These are phyloP conservation scores for Habrosyne pyritoides DNA, from an alignment of 2,888 invertebrate genomes.

Conservation along the genomic window DNA sequence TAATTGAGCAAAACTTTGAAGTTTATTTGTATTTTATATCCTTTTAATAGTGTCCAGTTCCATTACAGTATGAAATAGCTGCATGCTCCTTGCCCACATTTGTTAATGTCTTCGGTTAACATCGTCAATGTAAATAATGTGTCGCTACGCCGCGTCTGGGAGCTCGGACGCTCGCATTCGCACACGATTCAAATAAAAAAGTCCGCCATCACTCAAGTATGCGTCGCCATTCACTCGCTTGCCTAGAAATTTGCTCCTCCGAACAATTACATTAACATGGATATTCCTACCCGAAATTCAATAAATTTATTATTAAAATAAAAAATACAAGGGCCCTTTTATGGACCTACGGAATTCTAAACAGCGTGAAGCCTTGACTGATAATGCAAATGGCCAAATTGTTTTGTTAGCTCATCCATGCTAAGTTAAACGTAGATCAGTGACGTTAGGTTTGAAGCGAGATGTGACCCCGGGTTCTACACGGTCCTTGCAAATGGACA, in stretches of 20 bases:
- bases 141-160: conserved; percentile 46
- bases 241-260: conserved; percentile 72
- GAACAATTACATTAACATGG: conserved; percentile 54
- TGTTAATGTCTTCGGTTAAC: conserved; percentile 33
- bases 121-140: conserved; percentile 50
- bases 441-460: conserved; percentile 62
- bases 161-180: conserved; percentile 70
- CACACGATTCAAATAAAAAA: conserved; percentile 84
- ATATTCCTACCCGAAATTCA: conserved; percentile 32
- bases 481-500: conserved; percentile 83
- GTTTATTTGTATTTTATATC: not conserved
- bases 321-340: not conserved
- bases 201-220: conserved; percentile 83
- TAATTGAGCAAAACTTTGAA: too few species aligned
- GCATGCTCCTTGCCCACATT: conserved; percentile 28
- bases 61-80: conserved; percentile 19
- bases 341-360: not conserved
- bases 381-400: not conserved
- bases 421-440: conserved; percentile 39
- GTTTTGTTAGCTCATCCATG: conserved; percentile 45
- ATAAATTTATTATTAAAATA: conserved; percentile 24
- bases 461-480: conserved; percentile 79
- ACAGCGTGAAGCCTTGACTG: conserved; percentile 18
- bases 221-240: conserved; percentile 79
- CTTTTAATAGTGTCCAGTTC: not conserved